A percentile compares a stretch with the other conserved stretches of the same genome.
Evolutionary conservation across 2,113 vertebrate genomes (phyloP).

Genomic region (Mus pahari): DNA sequence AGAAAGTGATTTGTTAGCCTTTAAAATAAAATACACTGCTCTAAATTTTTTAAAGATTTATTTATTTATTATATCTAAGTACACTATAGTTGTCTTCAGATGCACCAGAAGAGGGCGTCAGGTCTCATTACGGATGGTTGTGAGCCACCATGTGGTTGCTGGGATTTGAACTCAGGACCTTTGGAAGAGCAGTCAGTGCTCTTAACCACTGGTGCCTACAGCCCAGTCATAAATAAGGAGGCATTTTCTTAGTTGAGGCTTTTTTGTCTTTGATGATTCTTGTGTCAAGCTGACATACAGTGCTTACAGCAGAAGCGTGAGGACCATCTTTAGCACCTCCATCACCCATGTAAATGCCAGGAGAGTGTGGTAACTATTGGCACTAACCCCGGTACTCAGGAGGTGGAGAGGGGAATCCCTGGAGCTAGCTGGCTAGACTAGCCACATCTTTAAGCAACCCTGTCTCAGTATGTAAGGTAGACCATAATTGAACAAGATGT

Average conservation of each 20-base stretch:
- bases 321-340: background rate
- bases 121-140: too few species aligned
- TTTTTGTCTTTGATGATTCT: background rate
- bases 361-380: background rate
- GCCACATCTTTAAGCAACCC: background rate
- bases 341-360: background rate
- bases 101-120: too few species aligned
- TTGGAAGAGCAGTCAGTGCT: too few species aligned
- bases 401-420: too few species aligned
- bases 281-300: background rate
- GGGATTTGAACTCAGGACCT: too few species aligned
- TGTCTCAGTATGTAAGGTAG: background rate
- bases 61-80: too few species aligned
- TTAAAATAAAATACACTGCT: constrained; percentile 11
- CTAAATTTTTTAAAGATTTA: too few species aligned
- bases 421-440: background rate
- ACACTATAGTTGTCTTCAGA: too few species aligned
- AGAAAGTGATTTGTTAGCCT: background rate
- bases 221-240: background rate
- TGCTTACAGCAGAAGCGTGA: background rate
- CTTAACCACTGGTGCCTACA: background rate
- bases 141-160: too few species aligned
- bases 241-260: background rate
- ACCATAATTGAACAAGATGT: background rate
- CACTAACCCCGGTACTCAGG: background rate